Evolutionary conservation across 1,140 invertebrate genomes (phyloP).

Genomic region (Prorops nasuta): DNA sequence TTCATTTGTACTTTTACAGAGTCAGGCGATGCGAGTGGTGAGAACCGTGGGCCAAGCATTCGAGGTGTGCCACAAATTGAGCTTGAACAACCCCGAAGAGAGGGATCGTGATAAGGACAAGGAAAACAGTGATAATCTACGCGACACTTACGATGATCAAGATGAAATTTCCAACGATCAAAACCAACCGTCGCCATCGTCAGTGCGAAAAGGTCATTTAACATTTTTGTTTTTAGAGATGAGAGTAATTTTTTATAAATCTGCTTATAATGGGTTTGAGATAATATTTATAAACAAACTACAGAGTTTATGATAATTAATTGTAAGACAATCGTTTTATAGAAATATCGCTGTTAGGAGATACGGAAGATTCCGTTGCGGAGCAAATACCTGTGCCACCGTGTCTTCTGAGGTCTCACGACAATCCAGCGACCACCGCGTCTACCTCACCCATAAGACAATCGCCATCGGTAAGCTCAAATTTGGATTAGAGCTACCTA

Average conservation of each 20-base stretch:
- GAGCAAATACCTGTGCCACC: constrained; percentile 46
- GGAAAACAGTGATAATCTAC: constrained; percentile 55
- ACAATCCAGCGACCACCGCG: constrained; percentile 52
- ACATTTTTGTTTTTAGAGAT: too few relatives aligned
- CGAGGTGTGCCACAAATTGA: constrained; percentile 97
- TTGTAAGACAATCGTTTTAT: too few relatives aligned
- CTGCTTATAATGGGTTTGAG: too few relatives aligned
- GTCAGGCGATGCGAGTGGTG: constrained; percentile 96
- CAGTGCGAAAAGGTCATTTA: constrained; percentile 49
- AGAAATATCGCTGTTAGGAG: constrained; percentile 52
- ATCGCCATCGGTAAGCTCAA: constrained; percentile 62
- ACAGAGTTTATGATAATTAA: too few relatives aligned
- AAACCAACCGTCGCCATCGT: constrained; percentile 48
- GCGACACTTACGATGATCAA: constrained; percentile 63
- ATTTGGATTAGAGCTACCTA: too few relatives aligned
- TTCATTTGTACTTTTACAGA: constrained; percentile 62
- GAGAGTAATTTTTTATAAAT: too few relatives aligned
- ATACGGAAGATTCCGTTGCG: constrained; percentile 42
- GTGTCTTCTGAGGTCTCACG: constrained; percentile 46
- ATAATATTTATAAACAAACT: too few relatives aligned
- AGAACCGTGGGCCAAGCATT: constrained; percentile 98
- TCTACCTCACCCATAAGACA: constrained; percentile 62
- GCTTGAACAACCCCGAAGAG: constrained; percentile 56
- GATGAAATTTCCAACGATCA: constrained; percentile 62
- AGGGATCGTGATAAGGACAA: constrained; percentile 25